Base-by-base conservation (phyloP, 2,888 invertebrate species). In the Endomychus coccineus region DNA sequence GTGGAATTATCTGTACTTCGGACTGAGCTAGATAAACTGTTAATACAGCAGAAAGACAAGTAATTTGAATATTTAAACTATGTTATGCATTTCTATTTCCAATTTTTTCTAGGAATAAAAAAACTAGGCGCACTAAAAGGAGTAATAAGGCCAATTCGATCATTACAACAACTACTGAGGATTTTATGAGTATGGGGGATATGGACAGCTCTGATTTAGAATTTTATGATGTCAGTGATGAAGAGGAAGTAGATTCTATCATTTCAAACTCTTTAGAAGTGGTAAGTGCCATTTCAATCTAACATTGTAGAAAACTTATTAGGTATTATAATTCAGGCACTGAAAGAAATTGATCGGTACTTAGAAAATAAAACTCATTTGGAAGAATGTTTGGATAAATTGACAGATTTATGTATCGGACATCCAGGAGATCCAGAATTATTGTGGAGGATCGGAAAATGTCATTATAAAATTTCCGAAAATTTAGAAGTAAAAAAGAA, bases 161-260 rank as follows among this genome's bases (percentile, higher is more conserved):
- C 5, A 39, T 44, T 10, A 33, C 47, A 11, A 31, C 40, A 3
- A 46, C 49, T 2, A 48, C 50, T 11, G 63, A 64, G 24, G 61
- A 62, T 30, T 65, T 58, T 44, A 44, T 44, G n/a, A 62, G 59
- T 44, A 52, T 57, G 11, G 44, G 50, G 21, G 59, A 60, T 37
- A 15, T 51, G 3, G 64, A 61, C 27, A 64, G 63, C 46, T 64
- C 64, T 3, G 66, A 67, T 49, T 43, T 61, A 39, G 66, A 66
- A 43, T 67, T 62, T 48, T 66, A 62, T 40, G 67, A 67, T 51
- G 44, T 65, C 4, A 62, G 59, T 41, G 63, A 64, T 39, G 60
- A 64, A 28, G 65, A 64, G 38, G 43, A 24, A 6, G 43, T 27
- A 39, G 23, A 11, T 3, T 36, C 29, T 3, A 29, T n/a, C n/a